A percentile compares a stretch with the other conserved stretches of the same genome.
Evolutionary conservation across 2,888 invertebrate genomes (phyloP).

Genomic region (Oegoconia quadripuncta): DNA sequence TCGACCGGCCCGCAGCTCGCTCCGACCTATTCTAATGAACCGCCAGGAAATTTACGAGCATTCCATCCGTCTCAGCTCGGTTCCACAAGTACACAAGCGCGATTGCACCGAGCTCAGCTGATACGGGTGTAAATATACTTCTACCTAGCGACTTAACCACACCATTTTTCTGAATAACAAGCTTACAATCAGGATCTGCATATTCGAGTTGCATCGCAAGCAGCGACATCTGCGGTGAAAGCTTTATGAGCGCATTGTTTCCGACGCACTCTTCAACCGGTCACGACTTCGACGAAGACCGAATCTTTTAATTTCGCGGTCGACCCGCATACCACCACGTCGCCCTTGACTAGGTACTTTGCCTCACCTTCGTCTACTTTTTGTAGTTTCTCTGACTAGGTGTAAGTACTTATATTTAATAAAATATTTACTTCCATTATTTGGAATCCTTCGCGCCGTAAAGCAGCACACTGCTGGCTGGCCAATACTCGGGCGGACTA

Average conservation of each 20-base stretch:
- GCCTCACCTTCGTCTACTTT: constrained; percentile 40
- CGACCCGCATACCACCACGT: constrained; percentile 63
- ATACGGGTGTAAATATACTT: constrained; percentile 7
- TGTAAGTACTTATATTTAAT: no score
- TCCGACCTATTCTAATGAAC: constrained; percentile 50
- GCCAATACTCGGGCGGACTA: constrained; percentile 54
- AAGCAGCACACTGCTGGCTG: constrained; percentile 41
- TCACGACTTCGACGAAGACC: constrained; percentile 41
- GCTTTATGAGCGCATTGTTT: constrained; percentile 73
- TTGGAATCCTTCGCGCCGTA: no score
- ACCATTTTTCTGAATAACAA: constrained; percentile 12
- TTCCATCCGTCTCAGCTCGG: constrained; percentile 41
- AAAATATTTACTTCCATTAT: constrained; percentile 13
- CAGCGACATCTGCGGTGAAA: constrained; percentile 60
- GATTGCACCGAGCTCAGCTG: constrained; percentile 13
- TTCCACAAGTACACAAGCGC: constrained; percentile 19
- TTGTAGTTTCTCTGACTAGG: constrained; percentile 38
- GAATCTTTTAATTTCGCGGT: constrained; percentile 63
- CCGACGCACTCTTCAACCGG: constrained; percentile 47
- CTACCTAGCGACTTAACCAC: background rate
- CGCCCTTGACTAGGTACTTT: constrained; percentile 43
- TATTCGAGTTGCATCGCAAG: constrained; percentile 36
- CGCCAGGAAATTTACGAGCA: constrained; percentile 48
- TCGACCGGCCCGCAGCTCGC: constrained; percentile 24
- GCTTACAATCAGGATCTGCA: constrained; percentile 21